Evolutionary conservation across 2,797 vertebrate species (phyloP).

Genomic region (Coccyzus lansbergi): DNA sequence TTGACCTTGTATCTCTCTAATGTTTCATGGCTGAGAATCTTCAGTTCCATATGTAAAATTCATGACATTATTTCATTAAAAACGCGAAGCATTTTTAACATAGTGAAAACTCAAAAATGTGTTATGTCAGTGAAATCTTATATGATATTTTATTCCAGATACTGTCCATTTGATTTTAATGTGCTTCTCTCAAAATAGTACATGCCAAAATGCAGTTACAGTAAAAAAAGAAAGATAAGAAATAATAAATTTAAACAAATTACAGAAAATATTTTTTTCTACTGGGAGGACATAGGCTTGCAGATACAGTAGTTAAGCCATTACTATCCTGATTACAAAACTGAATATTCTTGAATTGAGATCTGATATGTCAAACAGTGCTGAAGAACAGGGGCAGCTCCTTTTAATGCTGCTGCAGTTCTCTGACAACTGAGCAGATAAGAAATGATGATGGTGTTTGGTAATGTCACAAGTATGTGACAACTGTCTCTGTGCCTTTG

Average conservation of each 20-base stretch:
- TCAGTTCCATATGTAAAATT: neutral
- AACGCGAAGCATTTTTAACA: neutral
- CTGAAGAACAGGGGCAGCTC: neutral
- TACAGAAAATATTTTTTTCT: neutral
- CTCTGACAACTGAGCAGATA: neutral
- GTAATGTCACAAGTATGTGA: neutral
- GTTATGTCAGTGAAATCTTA: neutral
- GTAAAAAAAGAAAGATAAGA: neutral
- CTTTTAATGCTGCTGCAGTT: neutral
- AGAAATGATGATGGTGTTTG: neutral
- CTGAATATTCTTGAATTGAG: accelerated
- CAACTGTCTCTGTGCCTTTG: neutral
- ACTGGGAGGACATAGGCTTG: neutral
- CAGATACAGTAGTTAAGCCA: neutral
- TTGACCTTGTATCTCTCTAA: neutral
- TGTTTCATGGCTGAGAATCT: neutral
- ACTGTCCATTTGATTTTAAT: neutral
- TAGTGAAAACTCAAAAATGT: neutral
- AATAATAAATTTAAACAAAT: neutral
- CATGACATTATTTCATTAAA: neutral
- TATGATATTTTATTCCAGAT: neutral
- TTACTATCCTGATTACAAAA: neutral
- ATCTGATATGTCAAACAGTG: neutral
- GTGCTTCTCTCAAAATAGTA: neutral
- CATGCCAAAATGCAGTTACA: neutral